A percentile compares a stretch with the other conserved stretches of the same genome.
Conservation (phyloP, 2,113 vertebrate species). For the Xenopus laevis region DNA sequence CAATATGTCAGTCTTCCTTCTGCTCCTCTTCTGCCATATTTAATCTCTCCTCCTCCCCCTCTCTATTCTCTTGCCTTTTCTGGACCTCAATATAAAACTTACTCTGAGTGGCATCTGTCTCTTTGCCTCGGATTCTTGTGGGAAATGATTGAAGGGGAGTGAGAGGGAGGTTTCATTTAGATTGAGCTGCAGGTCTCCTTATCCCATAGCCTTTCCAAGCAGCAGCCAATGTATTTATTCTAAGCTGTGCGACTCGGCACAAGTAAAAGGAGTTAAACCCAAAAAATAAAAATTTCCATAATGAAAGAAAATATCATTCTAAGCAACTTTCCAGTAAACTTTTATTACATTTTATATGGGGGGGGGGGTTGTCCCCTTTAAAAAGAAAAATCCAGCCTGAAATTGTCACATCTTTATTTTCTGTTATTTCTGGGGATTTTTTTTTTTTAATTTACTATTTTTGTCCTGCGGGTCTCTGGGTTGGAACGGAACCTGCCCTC, state of each 20-base stretch:
- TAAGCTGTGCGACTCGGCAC: too few species aligned
- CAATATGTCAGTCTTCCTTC: conserved; percentile 18
- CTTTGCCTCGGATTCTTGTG: background rate
- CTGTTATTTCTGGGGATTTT: too few species aligned
- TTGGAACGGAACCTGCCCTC: background rate
- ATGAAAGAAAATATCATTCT: too few species aligned
- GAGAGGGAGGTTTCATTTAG: conserved; percentile 25
- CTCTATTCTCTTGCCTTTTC: background rate
- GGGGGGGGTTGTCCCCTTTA: too few species aligned
- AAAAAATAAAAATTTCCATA: too few species aligned
- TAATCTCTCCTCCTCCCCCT: conserved; percentile 11
- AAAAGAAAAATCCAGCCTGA: too few species aligned
- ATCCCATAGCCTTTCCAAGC: background rate
- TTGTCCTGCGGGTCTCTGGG: background rate
- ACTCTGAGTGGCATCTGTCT: conserved; percentile 21
- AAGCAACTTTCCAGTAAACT: too few species aligned
- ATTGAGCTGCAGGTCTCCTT: conserved; percentile 12
- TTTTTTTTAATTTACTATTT: background rate
- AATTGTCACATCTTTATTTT: too few species aligned
- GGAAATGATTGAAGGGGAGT: conserved; percentile 9
- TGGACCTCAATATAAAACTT: conserved; percentile 12
- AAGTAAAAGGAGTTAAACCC: too few species aligned
- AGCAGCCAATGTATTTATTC: background rate
- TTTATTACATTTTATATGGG: too few species aligned
- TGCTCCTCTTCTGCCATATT: conserved; percentile 4